phyloP scores from a whole-genome alignment of 2,797 vertebrate genomes.

The Helarctos malayanus region DNA sequence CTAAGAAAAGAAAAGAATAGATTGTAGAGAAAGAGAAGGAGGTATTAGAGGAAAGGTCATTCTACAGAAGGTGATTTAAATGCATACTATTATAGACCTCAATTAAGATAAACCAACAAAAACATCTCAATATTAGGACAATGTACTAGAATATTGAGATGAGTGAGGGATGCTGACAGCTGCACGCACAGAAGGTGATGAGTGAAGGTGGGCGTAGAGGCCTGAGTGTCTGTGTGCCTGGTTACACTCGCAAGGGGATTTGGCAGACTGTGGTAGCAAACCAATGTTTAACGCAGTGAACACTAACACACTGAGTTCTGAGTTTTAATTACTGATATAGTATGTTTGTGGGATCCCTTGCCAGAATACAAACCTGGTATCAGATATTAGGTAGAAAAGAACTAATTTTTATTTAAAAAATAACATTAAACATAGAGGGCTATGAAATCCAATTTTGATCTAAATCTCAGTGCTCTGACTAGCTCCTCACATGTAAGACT shows the following conservation, averaged over 20 bases:
- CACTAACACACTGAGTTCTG: slow-evolving; percentile 1
- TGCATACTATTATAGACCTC: background rate
- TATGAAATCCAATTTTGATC: slow-evolving; percentile 31
- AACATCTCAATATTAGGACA: background rate
- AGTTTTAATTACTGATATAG: slow-evolving; percentile 58
- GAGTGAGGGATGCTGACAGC: slow-evolving; percentile 10
- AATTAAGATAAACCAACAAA: background rate
- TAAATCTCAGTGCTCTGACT: background rate
- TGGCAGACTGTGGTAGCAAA: slow-evolving; percentile 22
- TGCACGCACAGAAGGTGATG: slow-evolving; percentile 56
- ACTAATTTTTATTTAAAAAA: background rate
- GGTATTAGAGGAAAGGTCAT: background rate
- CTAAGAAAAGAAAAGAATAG: background rate
- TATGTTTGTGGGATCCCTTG: slow-evolving; percentile 24
- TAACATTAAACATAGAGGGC: background rate
- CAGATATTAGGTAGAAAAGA: slow-evolving; percentile 45
- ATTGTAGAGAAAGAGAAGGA: background rate
- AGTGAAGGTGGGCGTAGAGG: background rate
- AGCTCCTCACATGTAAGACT: background rate
- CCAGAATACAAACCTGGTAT: slow-evolving; percentile 42
- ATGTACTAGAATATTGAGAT: background rate
- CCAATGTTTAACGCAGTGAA: background rate
- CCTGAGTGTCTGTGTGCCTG: background rate
- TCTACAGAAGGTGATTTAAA: background rate
- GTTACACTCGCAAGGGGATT: background rate